These are phyloP conservation scores for Rhagium mordax DNA, from an alignment of 2,888 invertebrate species.

Conservation along the genomic window DNA sequence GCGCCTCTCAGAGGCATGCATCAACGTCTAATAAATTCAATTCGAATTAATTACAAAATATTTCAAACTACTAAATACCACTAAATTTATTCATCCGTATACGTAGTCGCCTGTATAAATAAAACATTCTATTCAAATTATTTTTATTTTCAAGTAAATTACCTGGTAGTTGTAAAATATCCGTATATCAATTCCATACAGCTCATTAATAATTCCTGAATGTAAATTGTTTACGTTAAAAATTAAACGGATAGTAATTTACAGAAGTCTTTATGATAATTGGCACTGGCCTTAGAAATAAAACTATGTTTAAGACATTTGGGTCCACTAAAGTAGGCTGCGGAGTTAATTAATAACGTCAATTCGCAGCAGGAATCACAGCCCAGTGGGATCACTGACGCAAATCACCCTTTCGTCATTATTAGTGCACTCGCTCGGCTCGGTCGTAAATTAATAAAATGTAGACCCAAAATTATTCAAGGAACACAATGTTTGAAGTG, in stretches of 20 bases:
- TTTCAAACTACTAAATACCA: not conserved
- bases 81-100: not conserved
- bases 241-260: not conserved
- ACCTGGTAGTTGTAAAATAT: not conserved
- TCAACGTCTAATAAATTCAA: not conserved
- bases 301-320: not conserved
- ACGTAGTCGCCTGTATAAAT: not conserved
- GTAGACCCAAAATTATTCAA: too few species aligned
- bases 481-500: too few species aligned
- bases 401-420: not conserved
- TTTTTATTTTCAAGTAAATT: slow-evolving; percentile 1
- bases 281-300: not conserved
- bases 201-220: not conserved
- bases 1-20: not conserved
- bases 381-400: not conserved
- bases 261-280: slow-evolving; percentile 15
- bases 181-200: not conserved
- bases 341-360: not conserved
- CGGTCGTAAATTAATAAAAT: not conserved
- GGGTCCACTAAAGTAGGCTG: not conserved
- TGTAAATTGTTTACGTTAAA: slow-evolving; percentile 3
- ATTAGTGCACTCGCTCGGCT: not conserved
- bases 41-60: not conserved
- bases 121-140: not conserved
- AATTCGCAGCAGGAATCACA: not conserved